Evolutionary conservation across 2,113 vertebrate genomes (phyloP).

Genomic region (Rhea pennata): DNA sequence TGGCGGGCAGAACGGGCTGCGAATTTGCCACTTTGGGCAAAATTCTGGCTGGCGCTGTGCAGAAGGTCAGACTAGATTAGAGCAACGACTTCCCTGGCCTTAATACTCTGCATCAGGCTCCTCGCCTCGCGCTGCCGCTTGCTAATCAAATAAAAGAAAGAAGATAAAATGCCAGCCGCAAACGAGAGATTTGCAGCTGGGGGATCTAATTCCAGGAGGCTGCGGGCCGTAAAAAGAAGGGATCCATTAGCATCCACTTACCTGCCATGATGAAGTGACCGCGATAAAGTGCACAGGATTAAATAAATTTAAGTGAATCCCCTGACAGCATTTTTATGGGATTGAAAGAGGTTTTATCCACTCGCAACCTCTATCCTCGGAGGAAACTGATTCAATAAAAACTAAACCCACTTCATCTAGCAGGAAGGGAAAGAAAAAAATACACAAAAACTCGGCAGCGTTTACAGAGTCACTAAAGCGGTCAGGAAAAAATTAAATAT

Average conservation of each 20-base stretch:
- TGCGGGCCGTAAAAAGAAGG: conserved; percentile 59
- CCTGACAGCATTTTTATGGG: conserved; percentile 70
- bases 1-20: not conserved
- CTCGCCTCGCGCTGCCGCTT: not conserved
- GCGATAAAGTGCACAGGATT: conserved; percentile 70
- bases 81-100: not conserved
- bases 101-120: not conserved
- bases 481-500: conserved; percentile 63
- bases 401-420: conserved; percentile 71
- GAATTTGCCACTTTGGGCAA: not conserved
- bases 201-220: conserved; percentile 71
- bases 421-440: conserved; percentile 19
- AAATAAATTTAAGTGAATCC: conserved; percentile 75
- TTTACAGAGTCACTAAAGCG: conserved; percentile 71
- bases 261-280: conserved; percentile 73
- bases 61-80: conserved; percentile 25
- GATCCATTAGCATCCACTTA: conserved; percentile 76
- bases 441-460: not conserved
- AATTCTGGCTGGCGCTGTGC: not conserved
- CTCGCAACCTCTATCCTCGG: conserved; percentile 66
- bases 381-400: conserved; percentile 75
- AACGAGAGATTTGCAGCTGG: conserved; percentile 64
- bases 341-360: conserved; percentile 75
- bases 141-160: conserved; percentile 60
- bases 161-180: conserved; percentile 64